Conservation (phyloP, 2,797 vertebrate species). For the Rhodeus uyekii region DNA sequence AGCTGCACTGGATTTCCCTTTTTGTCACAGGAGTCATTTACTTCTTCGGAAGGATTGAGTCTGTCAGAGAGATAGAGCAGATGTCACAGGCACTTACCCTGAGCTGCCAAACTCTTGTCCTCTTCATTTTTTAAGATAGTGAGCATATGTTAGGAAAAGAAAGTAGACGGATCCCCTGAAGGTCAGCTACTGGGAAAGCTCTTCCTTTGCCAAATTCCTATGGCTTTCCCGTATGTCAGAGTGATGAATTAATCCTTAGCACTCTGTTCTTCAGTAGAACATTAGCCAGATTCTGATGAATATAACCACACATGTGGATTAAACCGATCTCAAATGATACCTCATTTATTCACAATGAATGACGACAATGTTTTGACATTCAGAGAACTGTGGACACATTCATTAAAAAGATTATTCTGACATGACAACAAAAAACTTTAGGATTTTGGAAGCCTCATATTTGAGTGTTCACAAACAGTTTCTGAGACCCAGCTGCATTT, state of each 20-base stretch:
- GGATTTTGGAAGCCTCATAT: neutral
- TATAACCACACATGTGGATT: neutral
- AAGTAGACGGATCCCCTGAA: constrained; percentile 13
- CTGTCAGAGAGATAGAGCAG: constrained; percentile 3
- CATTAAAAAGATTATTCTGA: constrained; percentile 5
- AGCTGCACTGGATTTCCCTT: constrained; percentile 39
- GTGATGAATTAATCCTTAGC: constrained; percentile 4
- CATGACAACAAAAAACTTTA: neutral
- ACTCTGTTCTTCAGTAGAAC: neutral
- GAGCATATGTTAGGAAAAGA: constrained; percentile 35
- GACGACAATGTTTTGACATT: constrained; percentile 7
- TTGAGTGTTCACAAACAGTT: neutral
- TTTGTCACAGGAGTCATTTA: constrained; percentile 10
- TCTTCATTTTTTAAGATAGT: constrained; percentile 37
- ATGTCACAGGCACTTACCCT: constrained; percentile 29
- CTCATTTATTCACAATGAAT: neutral
- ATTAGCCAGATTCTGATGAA: constrained; percentile 7
- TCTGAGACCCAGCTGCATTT: neutral
- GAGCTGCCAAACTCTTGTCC: constrained; percentile 20
- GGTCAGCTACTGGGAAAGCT: constrained; percentile 27
- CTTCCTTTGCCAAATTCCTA: constrained; percentile 16
- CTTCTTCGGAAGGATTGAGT: neutral
- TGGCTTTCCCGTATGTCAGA: constrained; percentile 50
- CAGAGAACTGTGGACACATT: constrained; percentile 16
- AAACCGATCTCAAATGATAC: neutral